Evolutionary conservation across 2,797 vertebrate genomes (phyloP).

Genomic region (Artibeus jamaicensis): DNA sequence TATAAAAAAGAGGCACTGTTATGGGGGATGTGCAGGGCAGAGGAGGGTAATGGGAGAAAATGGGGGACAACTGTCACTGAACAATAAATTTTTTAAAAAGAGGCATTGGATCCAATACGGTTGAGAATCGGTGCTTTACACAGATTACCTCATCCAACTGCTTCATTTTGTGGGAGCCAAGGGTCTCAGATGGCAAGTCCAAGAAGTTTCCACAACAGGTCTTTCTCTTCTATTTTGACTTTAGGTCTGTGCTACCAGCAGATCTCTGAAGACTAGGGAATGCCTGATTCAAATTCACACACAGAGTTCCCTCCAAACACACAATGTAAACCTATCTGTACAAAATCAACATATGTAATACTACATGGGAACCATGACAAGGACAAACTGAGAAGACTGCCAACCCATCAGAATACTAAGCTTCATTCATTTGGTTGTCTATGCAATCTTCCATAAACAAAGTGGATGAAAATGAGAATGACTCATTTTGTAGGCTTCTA

Average conservation of each 20-base stretch:
- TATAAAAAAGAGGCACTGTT: not conserved
- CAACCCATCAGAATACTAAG: not conserved
- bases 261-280: not conserved
- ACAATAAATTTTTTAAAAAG: no score
- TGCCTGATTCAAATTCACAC: not conserved
- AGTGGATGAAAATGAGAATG: constrained; percentile 22
- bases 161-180: not conserved
- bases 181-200: not conserved
- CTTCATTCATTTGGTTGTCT: not conserved
- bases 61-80: no score
- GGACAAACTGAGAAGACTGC: not conserved
- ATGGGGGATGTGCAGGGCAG: no score
- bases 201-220: not conserved
- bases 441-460: not conserved
- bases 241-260: not conserved
- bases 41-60: no score
- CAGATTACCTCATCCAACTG: not conserved
- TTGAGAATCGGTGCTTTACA: not conserved
- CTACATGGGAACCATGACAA: not conserved
- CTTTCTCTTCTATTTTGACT: not conserved
- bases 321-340: not conserved
- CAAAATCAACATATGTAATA: not conserved
- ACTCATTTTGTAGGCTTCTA: constrained; percentile 61
- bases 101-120: not conserved
- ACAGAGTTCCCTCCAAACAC: not conserved